Evolutionary conservation across 2,888 invertebrate species (phyloP), one percentile per base, ranked within the genome.

Genomic region (Noctua comes): DNA sequence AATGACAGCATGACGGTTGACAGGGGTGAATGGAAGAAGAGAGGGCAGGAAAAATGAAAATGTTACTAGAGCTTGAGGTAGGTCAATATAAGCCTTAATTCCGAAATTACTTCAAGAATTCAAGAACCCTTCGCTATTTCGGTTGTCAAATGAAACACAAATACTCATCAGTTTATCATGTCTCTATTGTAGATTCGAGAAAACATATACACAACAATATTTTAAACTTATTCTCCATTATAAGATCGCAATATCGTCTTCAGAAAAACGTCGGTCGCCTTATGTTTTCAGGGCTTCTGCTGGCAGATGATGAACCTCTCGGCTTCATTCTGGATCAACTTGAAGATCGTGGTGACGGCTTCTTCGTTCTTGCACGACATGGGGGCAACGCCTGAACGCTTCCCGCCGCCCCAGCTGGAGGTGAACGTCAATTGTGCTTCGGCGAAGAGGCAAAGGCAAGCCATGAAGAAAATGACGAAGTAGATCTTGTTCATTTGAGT

Each of bases 381-480:
- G 0, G 93, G 77, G 5, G 79, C 92, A 27, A 91, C 88, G 21
- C 91, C 80, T 6, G 90, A 90, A 64, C 97, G 93, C 84, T 96
- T 96, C 0, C 66, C 96, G 93, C 94, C 81, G 21, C 79, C 97
- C 97, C 97, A 97, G 77, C 95, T 96, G 0, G 97, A 97, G 0
- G 97, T 97, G 90, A 97, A 97, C 21, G 97, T 97, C 65, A 97
- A 91, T 88, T 97, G 97, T 1, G 96, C 97, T 13, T 95, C 92
- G 27, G 91, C 89, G 59, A 91, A 83, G 31, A 94, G 69, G 79
- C 92, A 93, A 65, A 94, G 68, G 88, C 93, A 95, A 4, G 94
- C 94, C 59, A 94, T 82, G 68, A 95, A 70, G 65, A 95, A 79
- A 24, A 94, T 77, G 57, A 94, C 83, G 68, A 93, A 85, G 68